Percentiles rank a stretch among this genome's conserved stretches.
Evolutionary conservation across 2,797 vertebrate species (phyloP).

Genomic region (Leuciscus waleckii): DNA sequence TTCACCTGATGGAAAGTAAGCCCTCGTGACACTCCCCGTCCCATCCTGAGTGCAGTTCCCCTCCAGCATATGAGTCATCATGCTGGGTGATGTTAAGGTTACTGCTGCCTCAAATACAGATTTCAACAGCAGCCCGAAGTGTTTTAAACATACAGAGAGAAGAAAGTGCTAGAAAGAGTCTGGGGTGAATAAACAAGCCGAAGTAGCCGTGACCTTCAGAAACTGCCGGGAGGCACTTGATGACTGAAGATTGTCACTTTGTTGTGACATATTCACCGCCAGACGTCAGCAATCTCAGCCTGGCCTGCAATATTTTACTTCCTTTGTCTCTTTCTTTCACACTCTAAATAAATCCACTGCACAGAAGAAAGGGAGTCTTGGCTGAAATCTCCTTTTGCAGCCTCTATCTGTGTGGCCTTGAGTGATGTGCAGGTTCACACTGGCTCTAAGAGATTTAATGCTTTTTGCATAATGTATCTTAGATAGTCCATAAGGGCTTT

Average conservation of each 20-base stretch:
- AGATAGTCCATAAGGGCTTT: constrained; percentile 21
- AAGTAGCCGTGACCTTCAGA: constrained; percentile 27
- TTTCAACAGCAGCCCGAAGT: constrained; percentile 4
- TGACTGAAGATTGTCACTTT: constrained; percentile 26
- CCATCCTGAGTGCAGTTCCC: neutral
- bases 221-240: constrained; percentile 8
- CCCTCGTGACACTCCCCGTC: constrained; percentile 14
- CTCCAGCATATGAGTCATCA: constrained; percentile 2
- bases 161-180: constrained; percentile 15
- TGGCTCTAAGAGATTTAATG: constrained; percentile 52
- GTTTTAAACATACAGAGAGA: neutral
- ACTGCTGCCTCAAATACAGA: constrained; percentile 30
- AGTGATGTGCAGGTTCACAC: constrained; percentile 31
- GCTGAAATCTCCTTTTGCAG: constrained; percentile 39
- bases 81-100: constrained; percentile 19
- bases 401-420: constrained; percentile 59
- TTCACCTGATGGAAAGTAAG: constrained; percentile 58
- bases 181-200: constrained; percentile 6
- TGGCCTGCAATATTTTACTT: neutral
- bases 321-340: neutral
- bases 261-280: constrained; percentile 21
- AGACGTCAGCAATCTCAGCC: neutral
- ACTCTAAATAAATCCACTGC: neutral
- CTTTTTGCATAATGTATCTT: constrained; percentile 57
- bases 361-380: neutral